phyloP scores from a whole-genome alignment of 2,888 invertebrate species.

The Euzophera pinguis region DNA sequence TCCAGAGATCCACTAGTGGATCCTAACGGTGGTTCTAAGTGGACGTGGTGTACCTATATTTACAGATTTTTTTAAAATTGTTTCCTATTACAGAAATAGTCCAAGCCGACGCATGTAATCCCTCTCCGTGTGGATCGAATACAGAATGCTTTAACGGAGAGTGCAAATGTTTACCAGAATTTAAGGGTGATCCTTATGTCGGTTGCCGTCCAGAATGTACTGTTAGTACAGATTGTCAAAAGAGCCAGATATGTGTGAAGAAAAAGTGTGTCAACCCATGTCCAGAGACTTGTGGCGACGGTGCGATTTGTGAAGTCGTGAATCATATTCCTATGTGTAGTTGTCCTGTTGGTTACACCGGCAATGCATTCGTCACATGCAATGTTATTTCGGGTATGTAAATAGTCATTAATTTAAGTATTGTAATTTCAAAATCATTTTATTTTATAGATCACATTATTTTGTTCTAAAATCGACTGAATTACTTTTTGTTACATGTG shows the following conservation, averaged over 20 bases:
- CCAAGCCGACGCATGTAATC: slow-evolving; percentile 80
- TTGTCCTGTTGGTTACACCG: slow-evolving; percentile 84
- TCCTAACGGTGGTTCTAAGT: no score
- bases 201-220: slow-evolving; percentile 91
- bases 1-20: no score
- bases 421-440: no score
- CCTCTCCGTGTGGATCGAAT: slow-evolving; percentile 86
- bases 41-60: background rate
- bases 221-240: slow-evolving; percentile 86
- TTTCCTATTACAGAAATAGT: slow-evolving; percentile 38
- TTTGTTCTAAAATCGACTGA: no score
- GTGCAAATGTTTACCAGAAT: slow-evolving; percentile 86
- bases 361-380: slow-evolving; percentile 88
- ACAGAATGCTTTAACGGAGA: slow-evolving; percentile 84
- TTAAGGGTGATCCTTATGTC: slow-evolving; percentile 87
- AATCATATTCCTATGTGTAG: slow-evolving; percentile 89
- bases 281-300: slow-evolving; percentile 87
- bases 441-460: no score
- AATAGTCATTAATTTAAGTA: background rate
- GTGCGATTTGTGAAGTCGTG: slow-evolving; percentile 86
- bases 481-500: no score
- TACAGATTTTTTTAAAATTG: no score
- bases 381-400: slow-evolving; percentile 69
- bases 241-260: slow-evolving; percentile 83
- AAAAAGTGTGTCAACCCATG: slow-evolving; percentile 90